phyloP scores from a whole-genome alignment of 2,888 invertebrate species.

The Archips crataeganus region DNA sequence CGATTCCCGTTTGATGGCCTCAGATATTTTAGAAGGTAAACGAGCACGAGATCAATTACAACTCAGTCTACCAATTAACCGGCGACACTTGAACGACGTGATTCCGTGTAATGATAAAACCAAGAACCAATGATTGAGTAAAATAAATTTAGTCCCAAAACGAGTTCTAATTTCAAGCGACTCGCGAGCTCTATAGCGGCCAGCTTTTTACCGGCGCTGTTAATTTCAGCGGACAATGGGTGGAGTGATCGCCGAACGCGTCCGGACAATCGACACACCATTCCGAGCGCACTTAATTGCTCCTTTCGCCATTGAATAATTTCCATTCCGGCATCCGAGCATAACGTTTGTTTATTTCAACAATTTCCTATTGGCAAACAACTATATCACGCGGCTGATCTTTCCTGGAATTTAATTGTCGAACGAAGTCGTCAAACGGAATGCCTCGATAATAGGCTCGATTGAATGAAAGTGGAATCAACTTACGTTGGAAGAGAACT shows the following conservation, averaged over 20 bases:
- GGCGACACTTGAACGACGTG: slow-evolving; percentile 7
- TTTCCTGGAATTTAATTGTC: slow-evolving; percentile 43
- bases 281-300: slow-evolving; percentile 71
- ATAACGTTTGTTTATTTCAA: slow-evolving; percentile 52
- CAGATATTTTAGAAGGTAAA: slow-evolving; percentile 32
- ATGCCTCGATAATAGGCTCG: slow-evolving; percentile 45
- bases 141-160: slow-evolving; percentile 36
- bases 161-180: slow-evolving; percentile 37
- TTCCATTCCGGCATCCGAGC: slow-evolving; percentile 60
- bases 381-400: slow-evolving; percentile 46
- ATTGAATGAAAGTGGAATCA: slow-evolving; percentile 49
- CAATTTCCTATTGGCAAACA: slow-evolving; percentile 50
- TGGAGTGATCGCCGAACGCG: slow-evolving; percentile 63
- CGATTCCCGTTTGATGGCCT: slow-evolving; percentile 71
- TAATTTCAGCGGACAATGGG: slow-evolving; percentile 76
- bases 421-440: slow-evolving; percentile 39
- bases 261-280: slow-evolving; percentile 70
- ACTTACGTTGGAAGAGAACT: slow-evolving; percentile 54
- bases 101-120: slow-evolving; percentile 28
- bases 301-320: slow-evolving; percentile 69
- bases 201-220: slow-evolving; percentile 68
- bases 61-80: slow-evolving; percentile 36
- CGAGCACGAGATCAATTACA: slow-evolving; percentile 27
- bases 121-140: slow-evolving; percentile 32
- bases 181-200: slow-evolving; percentile 48